These are phyloP conservation scores for Pelobates fuscus DNA, from an alignment of 2,113 vertebrate genomes.

Conservation along the genomic window DNA sequence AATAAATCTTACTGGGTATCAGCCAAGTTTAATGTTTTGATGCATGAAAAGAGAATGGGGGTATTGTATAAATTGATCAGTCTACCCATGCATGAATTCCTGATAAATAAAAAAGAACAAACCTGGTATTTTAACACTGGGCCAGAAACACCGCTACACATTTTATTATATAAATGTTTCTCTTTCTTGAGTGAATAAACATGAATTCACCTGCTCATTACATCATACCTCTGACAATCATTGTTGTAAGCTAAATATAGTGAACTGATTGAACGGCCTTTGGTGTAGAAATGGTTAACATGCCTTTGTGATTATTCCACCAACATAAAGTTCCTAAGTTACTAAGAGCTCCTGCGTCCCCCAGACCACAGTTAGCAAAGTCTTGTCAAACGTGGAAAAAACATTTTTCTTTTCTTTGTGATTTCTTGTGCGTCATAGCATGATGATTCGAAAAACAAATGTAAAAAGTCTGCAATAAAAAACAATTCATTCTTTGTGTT, in stretches of 20 bases:
- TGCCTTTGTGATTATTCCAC: not conserved
- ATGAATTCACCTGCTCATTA: too few relatives aligned
- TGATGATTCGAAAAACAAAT: not conserved
- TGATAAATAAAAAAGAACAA: too few relatives aligned
- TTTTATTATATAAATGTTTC: too few relatives aligned
- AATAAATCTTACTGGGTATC: too few relatives aligned
- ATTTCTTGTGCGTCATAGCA: conserved; percentile 32
- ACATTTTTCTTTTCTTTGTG: conserved; percentile 26
- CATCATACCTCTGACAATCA: too few relatives aligned
- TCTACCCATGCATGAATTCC: too few relatives aligned
- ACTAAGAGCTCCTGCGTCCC: conserved; percentile 21
- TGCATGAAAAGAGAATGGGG: too few relatives aligned
- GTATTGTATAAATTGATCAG: too few relatives aligned
- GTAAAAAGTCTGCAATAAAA: not conserved
- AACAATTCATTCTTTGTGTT: not conserved
- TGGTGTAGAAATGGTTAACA: conserved; percentile 3
- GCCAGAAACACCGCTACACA: too few relatives aligned
- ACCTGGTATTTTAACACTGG: too few relatives aligned
- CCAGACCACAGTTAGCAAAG: not conserved
- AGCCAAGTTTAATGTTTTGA: too few relatives aligned
- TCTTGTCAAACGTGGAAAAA: conserved; percentile 19
- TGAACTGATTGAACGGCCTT: not conserved
- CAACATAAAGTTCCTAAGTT: conserved; percentile 23
- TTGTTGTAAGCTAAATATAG: not conserved
- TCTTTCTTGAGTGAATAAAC: too few relatives aligned